Evolutionary conservation across 1,140 invertebrate species (phyloP).

Genomic region (Mizuhopecten yessoensis): DNA sequence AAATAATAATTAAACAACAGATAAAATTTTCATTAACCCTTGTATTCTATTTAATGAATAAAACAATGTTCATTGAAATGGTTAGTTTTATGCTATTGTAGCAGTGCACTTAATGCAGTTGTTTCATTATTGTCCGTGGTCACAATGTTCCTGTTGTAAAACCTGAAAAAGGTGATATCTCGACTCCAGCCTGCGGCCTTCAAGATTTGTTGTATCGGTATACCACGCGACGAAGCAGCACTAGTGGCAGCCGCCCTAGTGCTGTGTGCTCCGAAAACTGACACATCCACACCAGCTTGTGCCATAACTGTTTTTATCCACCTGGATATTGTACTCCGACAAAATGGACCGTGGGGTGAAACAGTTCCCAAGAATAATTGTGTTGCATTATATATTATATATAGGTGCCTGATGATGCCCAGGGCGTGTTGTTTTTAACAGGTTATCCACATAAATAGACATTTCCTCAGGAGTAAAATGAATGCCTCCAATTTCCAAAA

Average conservation of each 20-base stretch:
- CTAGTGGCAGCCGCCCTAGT: background rate
- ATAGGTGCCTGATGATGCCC: background rate
- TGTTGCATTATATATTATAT: background rate
- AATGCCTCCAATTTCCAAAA: background rate
- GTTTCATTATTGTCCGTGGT: background rate
- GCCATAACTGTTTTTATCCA: background rate
- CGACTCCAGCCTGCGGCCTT: background rate
- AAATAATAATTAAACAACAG: no score
- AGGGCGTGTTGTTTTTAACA: conserved; percentile 43
- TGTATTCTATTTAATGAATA: no score
- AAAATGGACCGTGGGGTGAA: background rate
- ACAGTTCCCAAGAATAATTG: background rate
- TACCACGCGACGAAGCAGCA: background rate
- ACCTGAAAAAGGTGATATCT: background rate
- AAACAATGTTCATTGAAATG: no score
- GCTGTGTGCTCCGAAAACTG: background rate
- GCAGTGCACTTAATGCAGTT: background rate
- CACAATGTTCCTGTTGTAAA: background rate
- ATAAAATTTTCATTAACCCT: no score
- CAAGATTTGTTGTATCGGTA: background rate
- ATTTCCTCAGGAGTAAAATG: background rate
- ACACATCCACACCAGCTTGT: background rate
- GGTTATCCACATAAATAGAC: background rate
- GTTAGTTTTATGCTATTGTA: background rate
- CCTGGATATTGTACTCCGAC: background rate